Percentiles rank a stretch among this genome's conserved stretches.
phyloP scores from a whole-genome alignment of 2,888 invertebrate genomes.

The Zele albiditarsus region DNA sequence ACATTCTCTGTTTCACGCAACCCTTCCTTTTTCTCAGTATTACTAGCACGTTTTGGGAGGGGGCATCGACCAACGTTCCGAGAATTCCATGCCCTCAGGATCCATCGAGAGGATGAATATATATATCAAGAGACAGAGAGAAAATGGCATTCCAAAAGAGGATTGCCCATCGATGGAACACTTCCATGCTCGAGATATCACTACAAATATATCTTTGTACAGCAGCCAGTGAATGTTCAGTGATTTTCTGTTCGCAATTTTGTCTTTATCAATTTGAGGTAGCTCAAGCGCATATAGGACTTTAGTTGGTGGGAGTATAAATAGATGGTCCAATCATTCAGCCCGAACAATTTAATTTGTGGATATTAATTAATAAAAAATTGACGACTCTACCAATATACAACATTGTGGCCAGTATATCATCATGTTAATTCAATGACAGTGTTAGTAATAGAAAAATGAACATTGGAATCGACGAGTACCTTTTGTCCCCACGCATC shows the following conservation, averaged over 20 bases:
- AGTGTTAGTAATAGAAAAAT: too few species aligned
- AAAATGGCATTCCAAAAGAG: constrained; percentile 1
- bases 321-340: too few species aligned
- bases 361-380: too few species aligned
- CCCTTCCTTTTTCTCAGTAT: neutral
- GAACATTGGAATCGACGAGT: too few species aligned
- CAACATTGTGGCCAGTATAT: too few species aligned
- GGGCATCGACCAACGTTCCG: neutral
- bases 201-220: neutral
- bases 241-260: neutral
- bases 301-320: too few species aligned
- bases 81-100: neutral
- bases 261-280: too few species aligned
- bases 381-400: too few species aligned
- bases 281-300: too few species aligned
- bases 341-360: too few species aligned
- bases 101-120: neutral
- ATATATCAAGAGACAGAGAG: neutral
- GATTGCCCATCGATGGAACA: neutral
- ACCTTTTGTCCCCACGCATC: too few species aligned
- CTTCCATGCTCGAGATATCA: neutral
- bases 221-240: neutral
- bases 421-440: too few species aligned
- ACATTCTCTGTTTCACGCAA: neutral
- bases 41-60: neutral